Percentiles rank a stretch among this genome's conserved stretches.
phyloP scores from a whole-genome alignment of 2,113 vertebrate species.

The Ailurus styani region DNA sequence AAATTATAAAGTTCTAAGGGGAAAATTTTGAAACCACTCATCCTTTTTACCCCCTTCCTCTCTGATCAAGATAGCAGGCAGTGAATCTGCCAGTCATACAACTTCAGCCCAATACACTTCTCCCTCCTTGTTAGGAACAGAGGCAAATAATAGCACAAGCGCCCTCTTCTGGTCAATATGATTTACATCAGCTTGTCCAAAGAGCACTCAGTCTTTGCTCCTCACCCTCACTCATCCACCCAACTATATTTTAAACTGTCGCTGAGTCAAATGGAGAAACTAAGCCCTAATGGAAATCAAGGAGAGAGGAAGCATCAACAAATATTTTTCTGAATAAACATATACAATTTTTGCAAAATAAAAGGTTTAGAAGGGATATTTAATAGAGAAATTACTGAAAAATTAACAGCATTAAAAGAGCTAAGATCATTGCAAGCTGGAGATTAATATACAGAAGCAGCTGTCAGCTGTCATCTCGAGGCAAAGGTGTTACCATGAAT shows the following conservation, averaged over 20 bases:
- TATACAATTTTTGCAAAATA: neutral
- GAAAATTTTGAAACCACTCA: neutral
- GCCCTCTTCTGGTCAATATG: slow-evolving; percentile 19
- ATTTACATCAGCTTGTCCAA: neutral
- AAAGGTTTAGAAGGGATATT: neutral
- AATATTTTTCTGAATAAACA: neutral
- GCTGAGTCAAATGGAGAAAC: neutral
- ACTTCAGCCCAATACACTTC: neutral
- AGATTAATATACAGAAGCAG: neutral
- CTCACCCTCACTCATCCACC: neutral
- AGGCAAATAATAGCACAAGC: neutral
- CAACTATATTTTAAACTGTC: neutral
- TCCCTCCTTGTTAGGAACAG: neutral
- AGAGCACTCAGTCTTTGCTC: neutral
- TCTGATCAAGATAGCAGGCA: neutral
- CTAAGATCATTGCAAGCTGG: neutral
- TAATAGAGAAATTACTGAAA: neutral
- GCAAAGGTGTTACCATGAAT: neutral
- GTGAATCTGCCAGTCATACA: neutral
- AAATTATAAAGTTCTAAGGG: neutral
- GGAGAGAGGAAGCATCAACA: neutral
- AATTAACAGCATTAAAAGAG: neutral
- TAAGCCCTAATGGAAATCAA: neutral
- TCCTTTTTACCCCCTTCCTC: neutral
- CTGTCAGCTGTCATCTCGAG: neutral